These are phyloP conservation scores for Noctilio leporinus DNA, from an alignment of 2,113 vertebrate species.

Conservation along the genomic window DNA sequence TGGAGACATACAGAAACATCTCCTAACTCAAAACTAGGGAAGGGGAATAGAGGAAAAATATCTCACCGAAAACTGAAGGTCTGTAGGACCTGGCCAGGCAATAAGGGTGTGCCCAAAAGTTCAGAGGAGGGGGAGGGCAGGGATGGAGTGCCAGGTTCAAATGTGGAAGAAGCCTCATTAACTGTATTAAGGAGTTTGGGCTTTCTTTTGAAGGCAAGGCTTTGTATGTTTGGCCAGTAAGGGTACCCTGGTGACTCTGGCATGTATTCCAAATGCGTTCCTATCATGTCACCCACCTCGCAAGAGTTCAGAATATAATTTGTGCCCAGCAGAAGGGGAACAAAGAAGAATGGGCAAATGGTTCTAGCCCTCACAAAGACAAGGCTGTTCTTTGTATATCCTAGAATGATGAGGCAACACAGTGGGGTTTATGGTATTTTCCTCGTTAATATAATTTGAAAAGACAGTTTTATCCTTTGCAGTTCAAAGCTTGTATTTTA, in stretches of 20 bases:
- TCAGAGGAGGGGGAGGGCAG: no score
- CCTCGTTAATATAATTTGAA: neutral
- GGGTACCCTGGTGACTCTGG: neutral
- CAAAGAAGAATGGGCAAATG: neutral
- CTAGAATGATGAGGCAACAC: neutral
- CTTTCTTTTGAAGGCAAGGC: neutral
- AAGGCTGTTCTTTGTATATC: neutral
- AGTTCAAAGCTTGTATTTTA: neutral
- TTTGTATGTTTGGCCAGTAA: neutral
- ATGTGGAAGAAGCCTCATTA: neutral
- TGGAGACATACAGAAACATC: neutral
- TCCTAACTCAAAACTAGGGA: neutral
- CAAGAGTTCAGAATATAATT: neutral
- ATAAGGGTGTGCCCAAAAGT: neutral
- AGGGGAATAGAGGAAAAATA: neutral
- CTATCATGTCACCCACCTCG: neutral
- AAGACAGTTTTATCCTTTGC: neutral
- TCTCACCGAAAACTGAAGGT: neutral
- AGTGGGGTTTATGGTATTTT: neutral
- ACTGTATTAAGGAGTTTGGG: neutral
- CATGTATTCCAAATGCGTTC: neutral
- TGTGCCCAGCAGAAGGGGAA: neutral
- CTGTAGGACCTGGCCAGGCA: neutral
- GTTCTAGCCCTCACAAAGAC: neutral
- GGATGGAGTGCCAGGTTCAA: neutral